phyloP scores from a whole-genome alignment of 2,113 vertebrate species.

The Tachysurus vachellii region DNA sequence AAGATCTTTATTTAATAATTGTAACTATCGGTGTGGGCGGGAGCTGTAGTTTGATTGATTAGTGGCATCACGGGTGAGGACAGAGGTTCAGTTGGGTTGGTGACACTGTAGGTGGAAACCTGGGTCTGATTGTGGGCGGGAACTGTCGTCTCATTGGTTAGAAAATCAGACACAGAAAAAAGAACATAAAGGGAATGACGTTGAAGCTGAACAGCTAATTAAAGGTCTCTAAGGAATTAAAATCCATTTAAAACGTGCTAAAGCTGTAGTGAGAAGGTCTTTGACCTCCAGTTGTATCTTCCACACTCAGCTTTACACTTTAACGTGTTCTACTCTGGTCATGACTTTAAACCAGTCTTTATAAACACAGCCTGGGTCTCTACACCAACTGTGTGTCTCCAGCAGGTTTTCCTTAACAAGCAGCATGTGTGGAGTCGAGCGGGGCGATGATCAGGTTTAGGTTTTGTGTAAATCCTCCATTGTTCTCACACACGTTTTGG shows the following conservation, averaged over 20 bases:
- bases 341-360: too few relatives aligned
- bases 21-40: not conserved
- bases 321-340: not conserved
- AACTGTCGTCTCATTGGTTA: not conserved
- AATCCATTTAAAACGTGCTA: not conserved
- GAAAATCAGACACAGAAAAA: not conserved
- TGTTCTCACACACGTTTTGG: slow-evolving; percentile 19
- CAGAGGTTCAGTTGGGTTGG: not conserved
- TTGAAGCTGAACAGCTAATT: not conserved
- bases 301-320: not conserved
- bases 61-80: not conserved
- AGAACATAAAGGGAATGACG: not conserved
- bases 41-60: not conserved
- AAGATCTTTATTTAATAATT: not conserved
- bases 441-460: not conserved
- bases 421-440: slow-evolving; percentile 11
- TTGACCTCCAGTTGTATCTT: not conserved
- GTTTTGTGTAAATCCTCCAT: slow-evolving; percentile 11
- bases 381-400: not conserved
- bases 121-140: not conserved
- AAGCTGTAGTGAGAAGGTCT: not conserved
- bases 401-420: not conserved
- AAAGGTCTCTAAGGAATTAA: not conserved
- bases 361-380: not conserved
- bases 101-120: not conserved